Conservation (phyloP, 2,797 vertebrate species). For the Hydrophis major region DNA sequence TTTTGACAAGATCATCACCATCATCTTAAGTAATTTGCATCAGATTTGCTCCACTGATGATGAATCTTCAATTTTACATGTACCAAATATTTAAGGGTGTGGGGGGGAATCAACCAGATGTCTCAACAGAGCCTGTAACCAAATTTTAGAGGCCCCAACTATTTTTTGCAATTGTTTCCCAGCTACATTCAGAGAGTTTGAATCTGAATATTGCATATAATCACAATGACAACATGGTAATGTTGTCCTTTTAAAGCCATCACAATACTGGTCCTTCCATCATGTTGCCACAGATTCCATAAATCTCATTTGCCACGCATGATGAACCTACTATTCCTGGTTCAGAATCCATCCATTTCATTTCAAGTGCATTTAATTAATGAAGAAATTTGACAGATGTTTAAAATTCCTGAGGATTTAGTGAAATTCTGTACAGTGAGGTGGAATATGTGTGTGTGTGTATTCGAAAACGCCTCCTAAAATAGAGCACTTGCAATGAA, state of each 20-base stretch:
- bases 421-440: not conserved
- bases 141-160: not conserved
- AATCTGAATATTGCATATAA: not conserved
- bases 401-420: not conserved
- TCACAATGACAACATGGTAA: not conserved
- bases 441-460: not conserved
- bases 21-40: not conserved
- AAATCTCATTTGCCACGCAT: not conserved
- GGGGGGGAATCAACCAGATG: not conserved
- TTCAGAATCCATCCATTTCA: not conserved
- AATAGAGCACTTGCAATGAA: slow-evolving; percentile 65
- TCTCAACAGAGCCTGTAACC: not conserved
- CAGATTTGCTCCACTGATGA: not conserved
- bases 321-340: not conserved
- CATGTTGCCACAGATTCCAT: not conserved
- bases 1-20: not conserved
- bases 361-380: slow-evolving; percentile 50
- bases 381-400: not conserved
- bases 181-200: not conserved
- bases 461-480: slow-evolving; percentile 31
- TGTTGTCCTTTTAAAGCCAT: not conserved
- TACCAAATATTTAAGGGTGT: not conserved
- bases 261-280: not conserved
- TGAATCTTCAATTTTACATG: not conserved
- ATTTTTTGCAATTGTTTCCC: not conserved